phyloP scores from a whole-genome alignment of 2,888 invertebrate species.

The Callosobruchus maculatus region DNA sequence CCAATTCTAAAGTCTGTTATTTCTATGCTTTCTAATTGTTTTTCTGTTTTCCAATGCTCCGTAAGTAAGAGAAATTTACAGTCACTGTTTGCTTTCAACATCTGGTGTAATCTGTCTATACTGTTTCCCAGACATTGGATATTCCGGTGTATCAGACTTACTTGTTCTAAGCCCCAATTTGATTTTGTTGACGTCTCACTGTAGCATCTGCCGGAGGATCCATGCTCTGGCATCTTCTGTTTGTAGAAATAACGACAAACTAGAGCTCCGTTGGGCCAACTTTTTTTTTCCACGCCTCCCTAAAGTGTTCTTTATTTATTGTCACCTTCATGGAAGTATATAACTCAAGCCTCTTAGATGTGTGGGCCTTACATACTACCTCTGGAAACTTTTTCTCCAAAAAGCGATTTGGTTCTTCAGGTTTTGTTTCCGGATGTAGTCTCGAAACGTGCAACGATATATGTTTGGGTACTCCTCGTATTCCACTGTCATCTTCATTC shows the following conservation, averaged over 20 bases:
- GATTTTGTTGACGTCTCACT: too few species aligned
- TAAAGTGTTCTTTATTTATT: background rate
- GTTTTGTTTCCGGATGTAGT: background rate
- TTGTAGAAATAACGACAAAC: background rate
- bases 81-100: background rate
- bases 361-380: constrained; percentile 3
- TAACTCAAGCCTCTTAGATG: background rate
- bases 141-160: background rate
- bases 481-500: background rate
- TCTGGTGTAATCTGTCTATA: background rate
- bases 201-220: background rate
- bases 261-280: constrained; percentile 3
- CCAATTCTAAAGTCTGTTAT: constrained; percentile 3
- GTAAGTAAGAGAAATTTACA: constrained; percentile 1
- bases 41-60: constrained; percentile 6
- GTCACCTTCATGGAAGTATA: background rate
- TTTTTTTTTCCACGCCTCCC: background rate
- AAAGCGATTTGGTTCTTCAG: constrained; percentile 1
- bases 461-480: background rate
- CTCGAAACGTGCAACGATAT: background rate
- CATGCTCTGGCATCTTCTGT: background rate
- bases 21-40: background rate
- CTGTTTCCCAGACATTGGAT: background rate
- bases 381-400: constrained; percentile 7
- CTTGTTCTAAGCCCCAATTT: too few species aligned